Evolutionary conservation across 2,888 invertebrate genomes (phyloP), one percentile per base, ranked within the genome.

Genomic region (Melanostoma mellinum): DNA sequence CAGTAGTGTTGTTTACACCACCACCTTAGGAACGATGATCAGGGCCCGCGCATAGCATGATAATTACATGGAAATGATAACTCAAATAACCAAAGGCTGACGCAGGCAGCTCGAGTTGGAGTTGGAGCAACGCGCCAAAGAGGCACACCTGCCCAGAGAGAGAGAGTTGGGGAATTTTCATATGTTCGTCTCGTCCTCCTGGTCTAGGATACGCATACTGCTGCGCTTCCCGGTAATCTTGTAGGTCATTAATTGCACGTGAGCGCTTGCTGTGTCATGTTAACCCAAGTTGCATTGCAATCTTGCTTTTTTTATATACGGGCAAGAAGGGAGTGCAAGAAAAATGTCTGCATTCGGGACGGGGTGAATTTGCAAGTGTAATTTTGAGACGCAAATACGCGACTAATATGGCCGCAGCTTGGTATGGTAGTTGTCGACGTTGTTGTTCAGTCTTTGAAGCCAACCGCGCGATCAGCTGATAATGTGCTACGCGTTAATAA

Each of bases 181-280:
- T 55, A 67, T 72, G 72, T 81, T 60, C 76, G 68, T 55, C 61
- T 65, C 76, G 76, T 81, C 76, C 81, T 82, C 72, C 42, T 82
- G 77, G 63, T 69, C 77, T 82, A 82, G 77, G 82, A 82, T 82
- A 63, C 73, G 56, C 63, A 63, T 55, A 68, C 68, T 52, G 77
- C 55, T 63, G 40, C 35, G 72, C 60, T 82, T 81, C 81, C 56
- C 33, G 61, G 77, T 76, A 77, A 73, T 82, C 81, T 82, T 82
- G 82, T 82, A 69, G 82, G 82, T 82, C 82, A 82, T 77, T 82
- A 82, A 77, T 73, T 82, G 82, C 82, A 82, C 82, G 82, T 82
- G 73, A 82, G 82, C 77, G 40, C 44, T 46, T 58, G 74, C 53
- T 53, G 35, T 40, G 48, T 56, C 60, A 68, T 55, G 55, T 63